Evolutionary conservation across 2,113 vertebrate species (phyloP).

Genomic region (Pygathrix nemaeus): DNA sequence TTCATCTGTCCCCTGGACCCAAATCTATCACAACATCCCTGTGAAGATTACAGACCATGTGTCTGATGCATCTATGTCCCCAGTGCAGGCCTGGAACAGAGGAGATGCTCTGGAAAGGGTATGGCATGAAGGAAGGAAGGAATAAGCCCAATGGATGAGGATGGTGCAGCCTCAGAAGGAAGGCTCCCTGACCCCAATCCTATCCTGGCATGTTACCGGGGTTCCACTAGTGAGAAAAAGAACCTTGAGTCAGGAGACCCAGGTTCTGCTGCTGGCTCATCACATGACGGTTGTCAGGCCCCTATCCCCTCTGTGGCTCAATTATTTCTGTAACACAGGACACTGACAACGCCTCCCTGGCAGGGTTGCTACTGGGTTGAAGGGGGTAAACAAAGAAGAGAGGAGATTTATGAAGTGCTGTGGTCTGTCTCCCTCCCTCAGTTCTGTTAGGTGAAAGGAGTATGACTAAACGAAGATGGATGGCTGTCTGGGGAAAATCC

Average conservation of each 20-base stretch:
- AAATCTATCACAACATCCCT: neutral
- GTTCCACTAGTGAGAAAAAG: neutral
- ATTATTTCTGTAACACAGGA: neutral
- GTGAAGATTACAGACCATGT: neutral
- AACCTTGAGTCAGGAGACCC: neutral
- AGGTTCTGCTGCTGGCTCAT: neutral
- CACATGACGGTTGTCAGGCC: neutral
- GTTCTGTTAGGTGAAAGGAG: neutral
- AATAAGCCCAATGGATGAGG: neutral
- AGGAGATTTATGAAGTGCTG: neutral
- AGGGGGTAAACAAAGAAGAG: neutral
- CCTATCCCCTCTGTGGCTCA: neutral
- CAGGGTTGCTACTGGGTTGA: neutral
- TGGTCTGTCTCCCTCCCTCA: neutral
- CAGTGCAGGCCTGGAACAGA: neutral
- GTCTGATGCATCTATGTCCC: neutral
- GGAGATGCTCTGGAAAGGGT: neutral
- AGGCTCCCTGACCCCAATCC: neutral
- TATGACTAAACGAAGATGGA: neutral
- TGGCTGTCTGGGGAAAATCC: neutral
- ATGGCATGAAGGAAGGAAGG: neutral
- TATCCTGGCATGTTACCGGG: neutral
- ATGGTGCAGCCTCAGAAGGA: neutral
- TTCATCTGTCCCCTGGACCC: neutral
- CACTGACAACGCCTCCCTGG: neutral